Evolutionary conservation across 2,888 invertebrate species (phyloP), one percentile per base, ranked within the genome.

Genomic region (Minunthozetes semirufus): DNA sequence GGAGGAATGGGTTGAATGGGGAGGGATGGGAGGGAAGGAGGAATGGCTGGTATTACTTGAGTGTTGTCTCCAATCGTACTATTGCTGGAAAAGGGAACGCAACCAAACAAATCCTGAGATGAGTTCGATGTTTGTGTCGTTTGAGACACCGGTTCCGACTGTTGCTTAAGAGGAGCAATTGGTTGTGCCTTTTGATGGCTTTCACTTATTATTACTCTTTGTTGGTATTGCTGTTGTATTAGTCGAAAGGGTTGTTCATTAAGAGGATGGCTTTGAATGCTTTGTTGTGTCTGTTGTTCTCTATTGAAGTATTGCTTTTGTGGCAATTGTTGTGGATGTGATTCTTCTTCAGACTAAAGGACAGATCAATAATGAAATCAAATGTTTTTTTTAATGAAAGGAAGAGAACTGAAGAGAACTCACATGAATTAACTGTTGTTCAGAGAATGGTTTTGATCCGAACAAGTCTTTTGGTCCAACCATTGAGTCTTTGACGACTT

Each of bases 81-180:
- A 22, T 29, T 56, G 22, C 42, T 33, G 11, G 72, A 33, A 29
- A 81, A 81, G 56, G 81, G 81, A 68, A 80, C 79, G 33, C 80
- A 78, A 19, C 81, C 81, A 76, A 81, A 81, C 25, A 81, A 74
- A 78, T 81, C 81, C 59, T 80, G 76, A n/a, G 68, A 70, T 68
- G 42, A 4, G 1, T 63, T 42, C 27, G 61, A 17, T 8, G 27
- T 15, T 46, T 19, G 38, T 27, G 70, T 8, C 27, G 19, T 15
- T 29, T n/a, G 66, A 1, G 25, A 29, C 1, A 17, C 1, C 19
- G 11, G 29, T 66, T 74, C 29, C 42, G n/a, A 70, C 29, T 17
- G 74, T 50, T 17, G 74, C 48, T 48, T 50, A 5, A n/a, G 38
- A 22, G 11, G 42, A 42, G 42, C 9, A 42, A 33, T 22, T 22